A percentile compares a stretch with the other conserved stretches of the same genome.
Conservation (phyloP, 2,888 invertebrate species). For the Hartigia nigra region DNA sequence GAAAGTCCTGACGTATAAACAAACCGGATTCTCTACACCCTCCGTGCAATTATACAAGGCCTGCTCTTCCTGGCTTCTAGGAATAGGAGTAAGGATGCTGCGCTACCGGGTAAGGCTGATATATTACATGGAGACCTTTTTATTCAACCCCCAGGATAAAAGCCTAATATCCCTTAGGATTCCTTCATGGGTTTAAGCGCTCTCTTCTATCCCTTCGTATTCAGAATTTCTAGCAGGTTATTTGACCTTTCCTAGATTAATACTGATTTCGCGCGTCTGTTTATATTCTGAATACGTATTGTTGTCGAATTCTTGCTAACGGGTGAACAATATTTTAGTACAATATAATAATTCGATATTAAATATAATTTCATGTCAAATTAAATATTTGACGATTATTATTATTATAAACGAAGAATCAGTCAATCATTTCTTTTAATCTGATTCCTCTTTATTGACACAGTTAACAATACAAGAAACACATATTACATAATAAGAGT, state of each 20-base stretch:
- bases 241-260: background rate
- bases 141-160: background rate
- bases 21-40: background rate
- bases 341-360: background rate
- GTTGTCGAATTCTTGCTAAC: background rate
- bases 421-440: background rate
- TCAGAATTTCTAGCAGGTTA: background rate
- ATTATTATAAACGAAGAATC: background rate
- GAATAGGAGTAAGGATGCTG: background rate
- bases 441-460: constrained; percentile 3
- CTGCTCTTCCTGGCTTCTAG: background rate
- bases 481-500: background rate
- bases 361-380: constrained; percentile 4
- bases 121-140: background rate
- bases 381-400: background rate
- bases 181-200: background rate
- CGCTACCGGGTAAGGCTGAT: background rate
- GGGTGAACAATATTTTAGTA: background rate
- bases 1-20: background rate
- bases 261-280: background rate
- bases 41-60: background rate
- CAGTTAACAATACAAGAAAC: background rate
- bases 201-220: background rate
- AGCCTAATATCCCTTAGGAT: background rate
- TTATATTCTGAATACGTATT: background rate